These are phyloP conservation scores for Dasysyrphus albostriatus DNA, from an alignment of 2,888 invertebrate species.

Conservation along the genomic window DNA sequence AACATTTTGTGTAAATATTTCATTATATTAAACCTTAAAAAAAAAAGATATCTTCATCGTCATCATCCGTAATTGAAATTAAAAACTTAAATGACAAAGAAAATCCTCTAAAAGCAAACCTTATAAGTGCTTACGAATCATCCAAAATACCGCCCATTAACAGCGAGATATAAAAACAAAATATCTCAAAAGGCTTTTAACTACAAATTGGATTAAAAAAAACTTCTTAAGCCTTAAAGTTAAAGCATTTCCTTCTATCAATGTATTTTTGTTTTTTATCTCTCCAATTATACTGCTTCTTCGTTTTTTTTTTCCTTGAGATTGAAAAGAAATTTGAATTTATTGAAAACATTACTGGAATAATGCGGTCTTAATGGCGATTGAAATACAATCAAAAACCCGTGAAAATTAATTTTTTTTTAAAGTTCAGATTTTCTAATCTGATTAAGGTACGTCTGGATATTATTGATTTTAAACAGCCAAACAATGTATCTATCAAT, in stretches of 20 bases:
- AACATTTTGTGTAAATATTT: too few species aligned
- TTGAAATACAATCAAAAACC: too few species aligned
- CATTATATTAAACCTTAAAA: too few species aligned
- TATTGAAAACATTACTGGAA: background rate
- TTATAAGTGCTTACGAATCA: background rate
- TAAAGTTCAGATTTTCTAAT: too few species aligned
- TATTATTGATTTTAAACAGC: too few species aligned
- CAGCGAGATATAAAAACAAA: background rate
- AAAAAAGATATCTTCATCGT: too few species aligned
- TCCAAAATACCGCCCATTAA: background rate
- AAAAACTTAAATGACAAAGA: background rate
- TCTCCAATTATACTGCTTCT: background rate
- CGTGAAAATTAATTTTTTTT: too few species aligned
- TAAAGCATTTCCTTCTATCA: background rate
- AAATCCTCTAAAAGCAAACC: background rate
- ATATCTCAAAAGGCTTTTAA: background rate
- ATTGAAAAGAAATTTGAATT: background rate
- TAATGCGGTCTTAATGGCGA: too few species aligned
- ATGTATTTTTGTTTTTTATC: background rate
- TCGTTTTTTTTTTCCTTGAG: background rate
- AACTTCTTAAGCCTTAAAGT: background rate
- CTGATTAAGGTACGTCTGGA: too few species aligned
- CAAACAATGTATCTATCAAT: too few species aligned
- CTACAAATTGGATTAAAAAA: background rate
- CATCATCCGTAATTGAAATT: too few species aligned